Evolutionary conservation across 2,797 vertebrate species (phyloP).

Genomic region (Enteromius anoplus): DNA sequence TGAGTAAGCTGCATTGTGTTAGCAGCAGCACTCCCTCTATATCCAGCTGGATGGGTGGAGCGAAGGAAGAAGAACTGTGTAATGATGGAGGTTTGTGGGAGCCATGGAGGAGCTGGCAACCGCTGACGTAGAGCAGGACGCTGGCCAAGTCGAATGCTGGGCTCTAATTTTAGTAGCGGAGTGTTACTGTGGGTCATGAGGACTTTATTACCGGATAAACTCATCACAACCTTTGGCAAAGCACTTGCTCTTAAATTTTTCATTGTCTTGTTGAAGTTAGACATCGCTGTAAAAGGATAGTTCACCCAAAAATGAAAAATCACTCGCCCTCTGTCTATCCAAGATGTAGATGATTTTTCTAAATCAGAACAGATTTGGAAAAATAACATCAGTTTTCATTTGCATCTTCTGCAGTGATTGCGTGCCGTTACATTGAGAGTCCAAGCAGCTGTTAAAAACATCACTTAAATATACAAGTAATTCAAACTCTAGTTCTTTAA

Average conservation of each 20-base stretch:
- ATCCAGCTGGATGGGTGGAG: slow-evolving; percentile 42
- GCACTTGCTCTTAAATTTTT: not conserved
- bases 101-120: slow-evolving; percentile 33
- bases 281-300: not conserved
- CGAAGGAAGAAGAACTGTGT: slow-evolving; percentile 23
- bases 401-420: not conserved
- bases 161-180: slow-evolving; percentile 82
- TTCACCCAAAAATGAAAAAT: not conserved
- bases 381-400: not conserved
- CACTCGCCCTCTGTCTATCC: not conserved
- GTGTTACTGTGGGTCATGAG: slow-evolving; percentile 82
- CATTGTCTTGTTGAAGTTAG: not conserved
- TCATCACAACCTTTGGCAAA: slow-evolving; percentile 55
- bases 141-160: slow-evolving; percentile 79
- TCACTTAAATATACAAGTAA: not conserved
- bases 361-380: not conserved
- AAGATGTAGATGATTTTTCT: not conserved
- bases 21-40: slow-evolving; percentile 34
- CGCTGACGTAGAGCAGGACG: slow-evolving; percentile 14
- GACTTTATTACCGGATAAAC: slow-evolving; percentile 78
- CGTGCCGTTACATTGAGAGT: not conserved
- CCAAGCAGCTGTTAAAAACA: not conserved
- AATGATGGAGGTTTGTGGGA: slow-evolving; percentile 41
- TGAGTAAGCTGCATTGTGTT: slow-evolving; percentile 54
- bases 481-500: too few species aligned